Conservation (phyloP, 2,113 vertebrate genomes). For the Corythaixoides concolor region DNA sequence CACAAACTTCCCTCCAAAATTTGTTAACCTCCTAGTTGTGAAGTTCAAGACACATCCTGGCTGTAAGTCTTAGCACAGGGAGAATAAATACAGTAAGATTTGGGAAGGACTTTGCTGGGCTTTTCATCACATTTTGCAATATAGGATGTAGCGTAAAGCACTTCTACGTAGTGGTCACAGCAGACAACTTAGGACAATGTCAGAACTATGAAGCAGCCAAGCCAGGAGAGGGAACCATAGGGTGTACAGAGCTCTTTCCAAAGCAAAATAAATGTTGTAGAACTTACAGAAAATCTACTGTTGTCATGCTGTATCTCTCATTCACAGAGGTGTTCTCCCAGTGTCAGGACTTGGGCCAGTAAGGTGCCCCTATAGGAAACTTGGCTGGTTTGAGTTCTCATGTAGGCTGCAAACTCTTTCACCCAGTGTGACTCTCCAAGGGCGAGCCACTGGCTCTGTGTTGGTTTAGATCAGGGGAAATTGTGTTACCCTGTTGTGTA, state of each 20-base stretch:
- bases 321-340: not conserved
- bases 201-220: not conserved
- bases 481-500: not conserved
- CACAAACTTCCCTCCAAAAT: not conserved
- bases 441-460: rapidly evolving
- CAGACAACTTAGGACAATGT: not conserved
- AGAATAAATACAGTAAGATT: not conserved
- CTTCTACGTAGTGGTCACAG: not conserved
- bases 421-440: not conserved
- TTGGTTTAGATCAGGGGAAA: not conserved
- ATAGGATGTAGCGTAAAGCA: not conserved
- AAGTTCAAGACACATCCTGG: not conserved
- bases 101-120: not conserved
- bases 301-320: not conserved
- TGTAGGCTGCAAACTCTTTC: not conserved
- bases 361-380: not conserved
- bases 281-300: not conserved
- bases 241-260: not conserved
- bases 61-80: not conserved
- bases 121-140: not conserved
- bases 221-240: not conserved
- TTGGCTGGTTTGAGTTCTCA: not conserved
- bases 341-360: not conserved
- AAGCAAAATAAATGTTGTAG: not conserved
- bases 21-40: not conserved